Evolutionary conservation across 2,797 vertebrate species (phyloP).

Genomic region (Siniperca undulata): DNA sequence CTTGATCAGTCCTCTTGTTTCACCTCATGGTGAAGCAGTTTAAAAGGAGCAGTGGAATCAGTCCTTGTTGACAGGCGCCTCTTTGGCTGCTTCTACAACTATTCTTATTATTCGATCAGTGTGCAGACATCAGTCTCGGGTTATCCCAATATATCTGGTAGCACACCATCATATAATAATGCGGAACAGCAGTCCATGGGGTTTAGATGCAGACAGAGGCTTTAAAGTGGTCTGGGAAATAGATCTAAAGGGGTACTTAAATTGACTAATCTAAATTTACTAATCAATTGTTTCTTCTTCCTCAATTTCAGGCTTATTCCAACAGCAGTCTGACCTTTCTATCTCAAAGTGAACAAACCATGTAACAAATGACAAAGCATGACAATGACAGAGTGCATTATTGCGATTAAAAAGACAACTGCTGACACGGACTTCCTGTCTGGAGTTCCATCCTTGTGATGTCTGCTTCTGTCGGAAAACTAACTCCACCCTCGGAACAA

Average conservation of each 20-base stretch:
- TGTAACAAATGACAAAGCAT: slow-evolving; percentile 19
- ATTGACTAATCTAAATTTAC: neutral
- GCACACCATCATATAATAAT: neutral
- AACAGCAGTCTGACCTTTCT: neutral
- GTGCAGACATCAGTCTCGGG: slow-evolving; percentile 20
- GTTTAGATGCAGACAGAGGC: slow-evolving; percentile 22
- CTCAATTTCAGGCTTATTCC: slow-evolving; percentile 2
- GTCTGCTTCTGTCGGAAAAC: slow-evolving; percentile 36
- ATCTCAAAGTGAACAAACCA: slow-evolving; percentile 13
- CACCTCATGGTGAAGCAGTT: neutral
- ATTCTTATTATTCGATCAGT: slow-evolving; percentile 16
- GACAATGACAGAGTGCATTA: slow-evolving; percentile 22
- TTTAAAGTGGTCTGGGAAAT: slow-evolving; percentile 30
- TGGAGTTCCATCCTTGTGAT: slow-evolving; percentile 30
- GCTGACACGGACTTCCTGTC: slow-evolving; percentile 60
- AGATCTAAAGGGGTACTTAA: neutral
- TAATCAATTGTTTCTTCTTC: slow-evolving; percentile 3
- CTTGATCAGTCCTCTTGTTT: slow-evolving; percentile 19
- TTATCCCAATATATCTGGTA: slow-evolving; percentile 1
- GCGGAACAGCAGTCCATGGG: neutral
- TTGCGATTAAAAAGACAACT: slow-evolving; percentile 40
- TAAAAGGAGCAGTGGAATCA: neutral
- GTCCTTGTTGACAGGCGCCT: neutral
- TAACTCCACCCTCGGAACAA: neutral
- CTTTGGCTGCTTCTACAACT: slow-evolving; percentile 20